phyloP scores from a whole-genome alignment of 2,113 vertebrate genomes.

The Peromyscus californicus region DNA sequence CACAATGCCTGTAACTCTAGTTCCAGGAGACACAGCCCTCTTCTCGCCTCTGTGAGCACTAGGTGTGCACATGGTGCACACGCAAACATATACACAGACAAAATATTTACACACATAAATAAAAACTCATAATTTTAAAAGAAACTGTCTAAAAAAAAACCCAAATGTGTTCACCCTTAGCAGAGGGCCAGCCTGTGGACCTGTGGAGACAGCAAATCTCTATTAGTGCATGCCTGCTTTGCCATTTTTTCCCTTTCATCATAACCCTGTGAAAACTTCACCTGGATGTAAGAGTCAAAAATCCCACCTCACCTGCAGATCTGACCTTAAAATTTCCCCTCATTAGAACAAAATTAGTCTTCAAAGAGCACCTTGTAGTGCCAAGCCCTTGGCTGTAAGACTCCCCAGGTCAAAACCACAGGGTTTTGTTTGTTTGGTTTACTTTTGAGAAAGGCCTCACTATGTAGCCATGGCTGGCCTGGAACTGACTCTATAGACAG shows the following conservation, averaged over 20 bases:
- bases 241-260: not conserved
- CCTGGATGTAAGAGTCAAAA: not conserved
- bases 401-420: not conserved
- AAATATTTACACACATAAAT: not conserved
- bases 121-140: not conserved
- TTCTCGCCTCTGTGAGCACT: not conserved
- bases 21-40: not conserved
- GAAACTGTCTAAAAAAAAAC: not conserved
- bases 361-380: not conserved
- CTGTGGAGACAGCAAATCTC: not conserved
- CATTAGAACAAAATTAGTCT: not conserved
- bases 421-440: not conserved
- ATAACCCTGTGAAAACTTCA: not conserved
- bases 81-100: not conserved
- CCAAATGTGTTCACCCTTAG: not conserved
- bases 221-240: not conserved
- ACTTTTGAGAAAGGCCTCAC: not conserved
- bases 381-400: not conserved
- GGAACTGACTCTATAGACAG: not conserved
- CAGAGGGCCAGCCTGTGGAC: not conserved
- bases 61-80: not conserved
- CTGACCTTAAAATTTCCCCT: not conserved
- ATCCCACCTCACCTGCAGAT: not conserved
- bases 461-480: not conserved
- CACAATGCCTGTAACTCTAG: not conserved